Evolutionary conservation across 1,140 invertebrate genomes (phyloP), one percentile per base, ranked within the genome.

Genomic region (Uloborus diversus): DNA sequence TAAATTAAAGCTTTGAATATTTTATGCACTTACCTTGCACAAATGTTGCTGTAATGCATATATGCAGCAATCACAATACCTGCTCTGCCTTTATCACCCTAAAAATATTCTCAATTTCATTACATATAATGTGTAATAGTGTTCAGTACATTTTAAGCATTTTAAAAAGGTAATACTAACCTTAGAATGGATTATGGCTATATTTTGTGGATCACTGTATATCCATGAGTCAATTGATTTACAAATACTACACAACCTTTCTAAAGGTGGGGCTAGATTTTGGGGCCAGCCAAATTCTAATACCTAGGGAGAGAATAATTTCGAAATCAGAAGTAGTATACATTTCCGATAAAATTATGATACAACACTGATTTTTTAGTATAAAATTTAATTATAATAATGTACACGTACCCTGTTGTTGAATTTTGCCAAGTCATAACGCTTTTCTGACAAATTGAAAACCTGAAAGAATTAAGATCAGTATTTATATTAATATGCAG

Each of bases 21-120:
- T n/a, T n/a, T n/a, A 1, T 4, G 23, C 27, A 65, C 83, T 76
- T 82, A 90, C 89, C 87, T 92, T 37, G 94, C 93, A 87, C 94
- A 96, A 82, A 97, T 96, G 84, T 92, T 94, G 81, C 93, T 94
- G 88, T 97, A 97, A 87, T 96, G 94, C 93, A 96, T 95, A 87
- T 96, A 97, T 9, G 95, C 94, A 14, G 94, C 93, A 70, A 97
- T 92, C 79, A 96, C 91, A 51, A 96, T 93, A 51, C 94, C 94
- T 25, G 95, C 89, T 68, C 94, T 90, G 81, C 94, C 93, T 83
- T 92, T 90, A 83, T 90, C 90, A 47, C 92, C 92, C 86, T 91
- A 91, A 85, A 81, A 20, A 65, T n/a, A n/a, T n/a, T n/a, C n/a
- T n/a, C n/a, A n/a, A n/a, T n/a, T n/a, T 47, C n/a, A 47, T 47